These are phyloP conservation scores for Eristalis pertinax DNA, from an alignment of 2,888 invertebrate species.

Conservation along the genomic window DNA sequence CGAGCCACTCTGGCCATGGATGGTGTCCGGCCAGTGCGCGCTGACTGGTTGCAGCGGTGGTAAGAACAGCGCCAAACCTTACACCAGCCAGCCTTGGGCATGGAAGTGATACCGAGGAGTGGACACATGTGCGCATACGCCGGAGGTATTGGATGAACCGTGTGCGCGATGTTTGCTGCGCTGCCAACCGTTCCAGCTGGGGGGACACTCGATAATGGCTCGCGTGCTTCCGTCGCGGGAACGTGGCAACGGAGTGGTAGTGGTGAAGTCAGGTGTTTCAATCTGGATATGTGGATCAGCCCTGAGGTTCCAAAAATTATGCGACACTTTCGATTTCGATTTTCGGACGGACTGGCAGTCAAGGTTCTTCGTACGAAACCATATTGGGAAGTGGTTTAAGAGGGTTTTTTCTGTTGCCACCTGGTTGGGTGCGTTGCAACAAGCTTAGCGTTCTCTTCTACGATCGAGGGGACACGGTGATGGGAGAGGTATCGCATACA, in stretches of 20 bases:
- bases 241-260: not conserved
- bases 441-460: too few relatives aligned
- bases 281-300: not conserved
- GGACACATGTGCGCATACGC: not conserved
- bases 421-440: too few relatives aligned
- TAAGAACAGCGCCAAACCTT: conserved; percentile 52
- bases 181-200: not conserved
- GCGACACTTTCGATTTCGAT: not conserved
- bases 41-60: conserved; percentile 31
- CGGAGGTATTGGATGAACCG: not conserved
- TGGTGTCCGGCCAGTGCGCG: not conserved
- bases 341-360: not conserved
- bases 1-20: not conserved
- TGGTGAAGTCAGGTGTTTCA: not conserved
- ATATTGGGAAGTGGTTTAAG: not conserved
- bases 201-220: not conserved
- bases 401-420: too few relatives aligned
- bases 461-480: too few relatives aligned
- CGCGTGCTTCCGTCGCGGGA: not conserved
- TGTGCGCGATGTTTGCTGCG: not conserved
- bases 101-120: conserved; percentile 17
- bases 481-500: too few relatives aligned
- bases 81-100: conserved; percentile 35
- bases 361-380: not conserved
- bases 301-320: not conserved